Percentiles rank a stretch among this genome's conserved stretches.
Conservation (phyloP, 2,888 invertebrate genomes). For the Nematopogon swammerdamellus region DNA sequence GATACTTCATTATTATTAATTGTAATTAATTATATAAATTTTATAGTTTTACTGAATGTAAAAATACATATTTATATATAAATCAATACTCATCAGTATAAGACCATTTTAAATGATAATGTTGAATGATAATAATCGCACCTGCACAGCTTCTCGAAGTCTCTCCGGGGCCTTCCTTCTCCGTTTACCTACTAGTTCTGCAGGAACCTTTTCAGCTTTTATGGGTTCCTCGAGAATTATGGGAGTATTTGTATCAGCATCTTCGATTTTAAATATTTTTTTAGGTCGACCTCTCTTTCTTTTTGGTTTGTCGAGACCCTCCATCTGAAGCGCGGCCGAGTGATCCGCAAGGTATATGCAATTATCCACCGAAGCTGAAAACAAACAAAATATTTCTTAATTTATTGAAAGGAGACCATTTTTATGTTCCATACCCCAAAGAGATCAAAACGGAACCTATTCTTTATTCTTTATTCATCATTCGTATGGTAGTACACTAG, state of each 20-base stretch:
- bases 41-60: no score
- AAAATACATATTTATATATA: no score
- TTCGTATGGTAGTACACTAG: no score
- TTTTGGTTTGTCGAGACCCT: slow-evolving; percentile 63
- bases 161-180: slow-evolving; percentile 64
- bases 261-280: slow-evolving; percentile 39
- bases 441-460: no score
- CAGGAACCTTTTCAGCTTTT: slow-evolving; percentile 22
- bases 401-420: no score
- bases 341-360: slow-evolving; percentile 64
- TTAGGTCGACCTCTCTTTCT: slow-evolving; percentile 66
- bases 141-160: slow-evolving; percentile 60
- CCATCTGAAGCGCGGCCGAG: slow-evolving; percentile 60
- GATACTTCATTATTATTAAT: no score
- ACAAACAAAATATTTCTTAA: background rate
- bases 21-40: no score
- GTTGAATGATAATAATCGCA: no score
- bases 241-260: slow-evolving; percentile 15
- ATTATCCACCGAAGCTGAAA: slow-evolving; percentile 58
- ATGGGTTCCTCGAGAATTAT: slow-evolving; percentile 31
- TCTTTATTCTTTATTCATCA: no score
- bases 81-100: no score
- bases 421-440: no score
- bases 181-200: slow-evolving; percentile 57
- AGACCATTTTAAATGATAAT: no score